These are phyloP conservation scores for Echeneis naucrates DNA, from an alignment of 2,797 vertebrate species.

Conservation along the genomic window DNA sequence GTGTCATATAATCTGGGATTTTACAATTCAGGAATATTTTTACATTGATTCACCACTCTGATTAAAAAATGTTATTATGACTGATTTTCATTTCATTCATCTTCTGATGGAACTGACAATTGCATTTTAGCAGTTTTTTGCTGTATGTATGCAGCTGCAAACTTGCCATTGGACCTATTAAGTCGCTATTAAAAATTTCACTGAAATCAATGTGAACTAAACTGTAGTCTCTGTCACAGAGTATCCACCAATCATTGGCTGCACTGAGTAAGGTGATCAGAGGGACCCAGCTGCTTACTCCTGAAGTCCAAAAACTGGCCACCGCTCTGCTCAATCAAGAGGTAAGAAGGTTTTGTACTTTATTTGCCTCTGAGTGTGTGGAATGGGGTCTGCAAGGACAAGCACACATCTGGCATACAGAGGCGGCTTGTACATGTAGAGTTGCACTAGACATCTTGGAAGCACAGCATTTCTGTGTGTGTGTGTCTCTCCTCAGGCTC, in stretches of 20 bases:
- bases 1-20: conserved; percentile 18
- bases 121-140: not conserved
- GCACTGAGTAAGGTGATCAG: conserved; percentile 96
- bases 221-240: conserved; percentile 57
- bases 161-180: not conserved
- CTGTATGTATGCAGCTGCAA: not conserved
- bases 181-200: conserved; percentile 7
- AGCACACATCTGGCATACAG: not conserved
- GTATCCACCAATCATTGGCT: conserved; percentile 95
- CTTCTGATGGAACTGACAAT: too few species aligned
- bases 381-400: conserved; percentile 14
- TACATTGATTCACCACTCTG: too few species aligned
- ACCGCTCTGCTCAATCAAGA: conserved; percentile 94
- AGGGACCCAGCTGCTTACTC: conserved; percentile 91
- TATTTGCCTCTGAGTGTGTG: conserved; percentile 6
- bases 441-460: conserved; percentile 17
- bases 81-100: too few species aligned
- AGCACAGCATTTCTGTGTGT: conserved; percentile 33
- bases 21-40: not conserved
- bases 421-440: conserved; percentile 4
- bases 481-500: conserved; percentile 26
- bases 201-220: conserved; percentile 29
- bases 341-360: conserved; percentile 79
- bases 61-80: too few species aligned
- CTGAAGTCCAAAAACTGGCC: conserved; percentile 92